A percentile compares a stretch with the other conserved stretches of the same genome.
Evolutionary conservation across 2,113 vertebrate genomes (phyloP).

Genomic region (Chauna torquata): DNA sequence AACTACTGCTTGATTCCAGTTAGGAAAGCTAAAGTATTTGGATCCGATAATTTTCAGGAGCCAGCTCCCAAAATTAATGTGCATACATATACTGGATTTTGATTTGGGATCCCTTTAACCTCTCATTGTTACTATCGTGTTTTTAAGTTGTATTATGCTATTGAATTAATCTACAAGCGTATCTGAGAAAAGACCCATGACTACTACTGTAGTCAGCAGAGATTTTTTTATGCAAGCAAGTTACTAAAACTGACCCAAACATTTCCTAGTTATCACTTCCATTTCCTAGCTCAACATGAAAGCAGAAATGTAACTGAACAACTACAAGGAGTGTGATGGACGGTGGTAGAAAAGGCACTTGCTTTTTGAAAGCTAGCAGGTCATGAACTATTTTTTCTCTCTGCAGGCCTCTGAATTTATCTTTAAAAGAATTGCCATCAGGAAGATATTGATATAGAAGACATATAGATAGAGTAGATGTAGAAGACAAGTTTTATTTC

Average conservation of each 20-base stretch:
- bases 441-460: neutral
- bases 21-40: neutral
- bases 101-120: neutral
- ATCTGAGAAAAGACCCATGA: neutral
- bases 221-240: neutral
- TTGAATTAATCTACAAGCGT: neutral
- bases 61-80: neutral
- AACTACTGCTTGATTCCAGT: neutral
- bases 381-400: neutral
- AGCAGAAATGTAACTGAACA: neutral
- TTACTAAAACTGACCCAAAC: neutral
- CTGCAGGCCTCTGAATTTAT: neutral
- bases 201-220: neutral
- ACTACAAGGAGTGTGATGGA: neutral
- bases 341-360: neutral
- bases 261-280: neutral
- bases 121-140: neutral
- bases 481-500: neutral
- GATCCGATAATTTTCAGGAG: neutral
- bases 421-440: neutral
- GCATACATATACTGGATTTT: neutral
- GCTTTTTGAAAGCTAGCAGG: neutral
- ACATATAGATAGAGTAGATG: neutral
- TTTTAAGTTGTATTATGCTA: neutral
- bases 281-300: neutral